A percentile compares a stretch with the other conserved stretches of the same genome.
These are phyloP conservation scores for Brevipalpus yothersi DNA, from an alignment of 1,140 invertebrate genomes.

Conservation along the genomic window DNA sequence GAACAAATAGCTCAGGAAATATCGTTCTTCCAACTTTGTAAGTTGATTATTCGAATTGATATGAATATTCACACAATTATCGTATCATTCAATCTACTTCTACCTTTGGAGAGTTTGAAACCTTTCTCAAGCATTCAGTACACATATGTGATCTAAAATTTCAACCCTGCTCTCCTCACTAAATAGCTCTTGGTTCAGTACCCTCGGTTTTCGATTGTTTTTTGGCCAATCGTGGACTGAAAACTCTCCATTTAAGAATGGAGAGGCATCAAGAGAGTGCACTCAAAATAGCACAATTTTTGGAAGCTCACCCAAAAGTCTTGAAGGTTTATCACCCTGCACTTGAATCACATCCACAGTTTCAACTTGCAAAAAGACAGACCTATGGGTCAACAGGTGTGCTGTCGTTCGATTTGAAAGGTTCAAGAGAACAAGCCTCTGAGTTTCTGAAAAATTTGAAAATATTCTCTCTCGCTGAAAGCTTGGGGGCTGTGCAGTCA, in stretches of 20 bases:
- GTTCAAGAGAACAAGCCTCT: constrained; percentile 42
- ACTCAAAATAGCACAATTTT: constrained; percentile 44
- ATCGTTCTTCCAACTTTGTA: neutral
- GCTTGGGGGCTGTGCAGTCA: constrained; percentile 83
- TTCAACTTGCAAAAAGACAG: constrained; percentile 55
- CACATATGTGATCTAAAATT: too few relatives aligned
- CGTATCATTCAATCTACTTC: too few relatives aligned
- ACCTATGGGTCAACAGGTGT: constrained; percentile 75
- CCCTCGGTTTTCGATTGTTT: constrained; percentile 92
- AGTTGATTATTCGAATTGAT: neutral
- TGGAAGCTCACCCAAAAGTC: constrained; percentile 49
- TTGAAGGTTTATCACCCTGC: constrained; percentile 61
- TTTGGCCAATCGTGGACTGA: constrained; percentile 73
- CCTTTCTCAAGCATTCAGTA: too few relatives aligned
- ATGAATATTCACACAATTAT: too few relatives aligned
- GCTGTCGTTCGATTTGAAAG: constrained; percentile 63
- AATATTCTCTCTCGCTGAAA: constrained; percentile 73
- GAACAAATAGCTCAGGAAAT: neutral
- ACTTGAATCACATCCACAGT: constrained; percentile 73
- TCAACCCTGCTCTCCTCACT: too few relatives aligned
- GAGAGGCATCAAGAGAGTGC: constrained; percentile 54
- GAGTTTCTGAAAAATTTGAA: constrained; percentile 53
- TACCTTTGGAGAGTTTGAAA: too few relatives aligned
- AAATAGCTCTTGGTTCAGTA: constrained; percentile 56
- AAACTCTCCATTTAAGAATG: constrained; percentile 65